Base-by-base conservation (phyloP, 2,797 vertebrate genomes). In the Chromis chromis region DNA sequence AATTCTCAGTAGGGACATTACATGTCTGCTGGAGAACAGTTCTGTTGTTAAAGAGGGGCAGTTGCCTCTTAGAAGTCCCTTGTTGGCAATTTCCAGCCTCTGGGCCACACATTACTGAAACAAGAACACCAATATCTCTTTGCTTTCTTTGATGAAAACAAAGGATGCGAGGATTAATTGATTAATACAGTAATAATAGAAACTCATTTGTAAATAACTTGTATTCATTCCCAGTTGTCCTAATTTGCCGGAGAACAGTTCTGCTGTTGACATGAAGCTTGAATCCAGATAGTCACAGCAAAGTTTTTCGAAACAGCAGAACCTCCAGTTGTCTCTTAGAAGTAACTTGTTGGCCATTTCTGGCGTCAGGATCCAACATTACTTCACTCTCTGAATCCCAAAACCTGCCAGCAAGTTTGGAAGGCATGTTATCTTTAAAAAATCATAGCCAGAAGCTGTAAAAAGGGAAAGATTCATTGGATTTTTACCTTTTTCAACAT, bases 101-200 rank as follows among this genome's bases (percentile, higher is more conserved):
- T 2, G 22, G 42, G 59, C 69, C 53, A 25, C 65, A 39, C 31
- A 69, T 48, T 24, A 44, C 64, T 66, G n/a, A 16, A 65, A 42
- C 25, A 42, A 25, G 4, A 62, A 28, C 19, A 55, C 16, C 17
- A 60, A 11, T 21, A 59, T 64, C 71, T 58, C 27, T 40, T 54
- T 74, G 27, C 19, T 74, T 66, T 54, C 21, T 63, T 66, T 60
- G 74, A 82, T 76, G 53, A 76, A 76, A 74, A 68, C 40, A 44
- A 7, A 31, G 6, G 8, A 31, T 31, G 2, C 31, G 25, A 25
- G 25, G 25, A 25, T 25, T 25, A 25, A 31, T 31, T 31, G 33
- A 36, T 36, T 10, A 36, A 36, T 36, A 36, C 33, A 36, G 9
- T 12, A 3, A 36, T 7, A 36, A 2, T 2, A 11, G 33, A 11